A percentile compares a stretch with the other conserved stretches of the same genome.
phyloP scores from a whole-genome alignment of 1,140 invertebrate species.

The Heliconius eleuchia region DNA sequence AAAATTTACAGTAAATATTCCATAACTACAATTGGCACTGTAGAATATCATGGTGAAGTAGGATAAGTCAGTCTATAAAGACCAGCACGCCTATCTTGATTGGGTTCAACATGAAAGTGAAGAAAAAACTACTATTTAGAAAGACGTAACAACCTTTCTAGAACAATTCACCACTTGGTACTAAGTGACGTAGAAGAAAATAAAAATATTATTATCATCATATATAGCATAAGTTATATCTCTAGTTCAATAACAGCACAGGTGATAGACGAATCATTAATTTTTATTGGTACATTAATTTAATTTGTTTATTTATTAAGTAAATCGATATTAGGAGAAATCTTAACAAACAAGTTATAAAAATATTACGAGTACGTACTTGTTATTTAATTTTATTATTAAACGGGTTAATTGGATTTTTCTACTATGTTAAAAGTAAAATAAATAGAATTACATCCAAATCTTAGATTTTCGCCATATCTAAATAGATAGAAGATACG shows the following conservation, averaged over 20 bases:
- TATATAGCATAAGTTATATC: background rate
- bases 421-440: background rate
- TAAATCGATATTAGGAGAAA: slow-evolving; percentile 5
- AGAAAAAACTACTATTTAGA: background rate
- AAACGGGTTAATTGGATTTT: background rate
- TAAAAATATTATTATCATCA: background rate
- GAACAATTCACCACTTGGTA: background rate
- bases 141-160: background rate
- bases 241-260: slow-evolving; percentile 1
- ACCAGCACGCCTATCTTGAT: background rate
- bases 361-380: background rate
- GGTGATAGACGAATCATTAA: slow-evolving; percentile 1
- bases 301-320: slow-evolving; percentile 2
- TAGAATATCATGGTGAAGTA: no score
- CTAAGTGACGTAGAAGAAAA: background rate
- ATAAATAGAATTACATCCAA: no score
- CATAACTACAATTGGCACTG: no score
- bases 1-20: no score
- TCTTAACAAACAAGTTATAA: background rate
- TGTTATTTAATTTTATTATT: background rate
- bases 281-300: slow-evolving; percentile 1
- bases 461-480: no score
- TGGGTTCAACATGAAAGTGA: background rate
- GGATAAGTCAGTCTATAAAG: no score
- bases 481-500: no score